Percentiles rank a stretch among this genome's conserved stretches.
These are phyloP conservation scores for Piezodorus guildinii DNA, from an alignment of 1,140 invertebrate genomes.

Conservation along the genomic window DNA sequence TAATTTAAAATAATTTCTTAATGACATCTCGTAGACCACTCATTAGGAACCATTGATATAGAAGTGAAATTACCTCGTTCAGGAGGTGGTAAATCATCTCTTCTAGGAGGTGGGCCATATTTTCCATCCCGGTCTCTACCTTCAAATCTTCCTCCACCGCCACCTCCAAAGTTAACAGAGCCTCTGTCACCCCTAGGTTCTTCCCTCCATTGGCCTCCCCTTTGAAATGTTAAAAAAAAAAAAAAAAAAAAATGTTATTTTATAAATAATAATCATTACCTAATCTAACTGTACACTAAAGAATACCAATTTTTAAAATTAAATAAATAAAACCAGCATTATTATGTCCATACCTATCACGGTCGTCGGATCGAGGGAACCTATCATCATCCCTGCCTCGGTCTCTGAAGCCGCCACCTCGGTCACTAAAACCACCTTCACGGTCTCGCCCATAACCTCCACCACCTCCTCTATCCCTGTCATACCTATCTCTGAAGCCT, in stretches of 20 bases:
- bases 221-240: constrained; percentile 4
- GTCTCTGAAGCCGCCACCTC: not conserved
- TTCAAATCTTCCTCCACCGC: not conserved
- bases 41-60: no score
- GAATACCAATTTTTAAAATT: no score
- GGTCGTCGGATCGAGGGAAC: not conserved
- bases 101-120: not conserved
- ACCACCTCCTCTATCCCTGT: constrained; percentile 20
- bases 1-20: no score
- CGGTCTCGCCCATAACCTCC: constrained; percentile 26
- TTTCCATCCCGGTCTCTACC: constrained; percentile 7
- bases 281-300: no score
- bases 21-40: no score
- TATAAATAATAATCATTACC: no score
- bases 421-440: constrained; percentile 33
- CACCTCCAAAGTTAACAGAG: constrained; percentile 16
- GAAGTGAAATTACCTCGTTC: not conserved
- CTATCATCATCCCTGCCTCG: not conserved
- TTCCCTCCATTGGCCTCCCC: constrained; percentile 10
- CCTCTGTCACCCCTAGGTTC: constrained; percentile 16
- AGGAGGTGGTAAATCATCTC: constrained; percentile 13
- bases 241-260: no score
- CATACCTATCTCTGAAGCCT: constrained; percentile 33
- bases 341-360: not conserved
- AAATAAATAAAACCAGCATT: no score